Percentiles rank a stretch among this genome's conserved stretches.
Evolutionary conservation across 2,797 vertebrate species (phyloP).

Genomic region (Syngnathus rostellatus): DNA sequence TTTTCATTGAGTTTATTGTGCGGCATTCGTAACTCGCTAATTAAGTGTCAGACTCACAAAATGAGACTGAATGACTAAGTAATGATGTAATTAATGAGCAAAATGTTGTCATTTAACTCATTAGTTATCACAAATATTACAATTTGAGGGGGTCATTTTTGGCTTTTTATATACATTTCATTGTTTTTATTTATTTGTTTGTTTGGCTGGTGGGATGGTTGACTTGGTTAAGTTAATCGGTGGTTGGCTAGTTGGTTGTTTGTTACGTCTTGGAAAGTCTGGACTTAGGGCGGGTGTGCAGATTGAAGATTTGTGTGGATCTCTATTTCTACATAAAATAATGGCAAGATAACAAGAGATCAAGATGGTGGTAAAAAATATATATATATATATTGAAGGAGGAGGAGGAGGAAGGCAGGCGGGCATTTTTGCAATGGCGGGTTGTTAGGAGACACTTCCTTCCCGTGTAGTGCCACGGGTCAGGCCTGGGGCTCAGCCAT

Average conservation of each 20-base stretch:
- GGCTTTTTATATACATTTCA: too few relatives aligned
- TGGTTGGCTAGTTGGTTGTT: not conserved
- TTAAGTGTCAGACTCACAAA: too few relatives aligned
- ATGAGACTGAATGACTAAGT: too few relatives aligned
- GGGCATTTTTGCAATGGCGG: conserved; percentile 21
- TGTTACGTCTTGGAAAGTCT: not conserved
- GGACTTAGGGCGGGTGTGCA: not conserved
- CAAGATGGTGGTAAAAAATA: conserved; percentile 35
- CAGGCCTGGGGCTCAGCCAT: conserved; percentile 62
- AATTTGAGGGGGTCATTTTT: too few relatives aligned
- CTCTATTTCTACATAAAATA: conserved; percentile 42
- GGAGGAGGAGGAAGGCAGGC: conserved; percentile 18
- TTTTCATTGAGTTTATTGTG: too few relatives aligned
- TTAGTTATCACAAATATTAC: too few relatives aligned
- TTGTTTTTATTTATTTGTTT: too few relatives aligned
- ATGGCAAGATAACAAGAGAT: conserved; percentile 33
- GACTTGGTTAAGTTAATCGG: too few relatives aligned
- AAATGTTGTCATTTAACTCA: too few relatives aligned
- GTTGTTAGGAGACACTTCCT: conserved; percentile 68
- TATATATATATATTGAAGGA: not conserved
- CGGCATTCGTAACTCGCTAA: too few relatives aligned
- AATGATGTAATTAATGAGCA: too few relatives aligned
- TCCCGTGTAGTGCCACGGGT: conserved; percentile 56
- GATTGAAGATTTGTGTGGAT: conserved; percentile 13
- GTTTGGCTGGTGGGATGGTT: too few relatives aligned